phyloP scores from a whole-genome alignment of 2,113 vertebrate genomes.

The Scomber colias region DNA sequence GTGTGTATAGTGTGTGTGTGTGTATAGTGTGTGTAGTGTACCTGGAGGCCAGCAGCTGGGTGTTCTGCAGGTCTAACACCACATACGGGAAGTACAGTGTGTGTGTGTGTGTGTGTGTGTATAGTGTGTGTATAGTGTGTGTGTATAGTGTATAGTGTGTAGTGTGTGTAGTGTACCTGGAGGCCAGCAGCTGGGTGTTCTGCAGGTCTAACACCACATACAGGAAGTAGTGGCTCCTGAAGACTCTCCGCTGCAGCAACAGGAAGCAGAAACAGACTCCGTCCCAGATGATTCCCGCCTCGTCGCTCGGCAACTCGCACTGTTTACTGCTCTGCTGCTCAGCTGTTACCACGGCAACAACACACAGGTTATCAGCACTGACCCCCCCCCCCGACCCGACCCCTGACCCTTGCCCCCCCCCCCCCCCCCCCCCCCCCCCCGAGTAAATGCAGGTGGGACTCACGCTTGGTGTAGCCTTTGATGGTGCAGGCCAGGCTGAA shows the following conservation, averaged over 20 bases:
- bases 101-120: no score
- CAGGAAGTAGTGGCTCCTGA: constrained; percentile 97
- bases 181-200: constrained; percentile 94
- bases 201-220: constrained; percentile 96
- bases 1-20: background rate
- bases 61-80: constrained; percentile 94
- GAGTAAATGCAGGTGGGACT: constrained; percentile 48
- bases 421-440: no score
- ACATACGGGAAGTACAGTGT: constrained; percentile 86
- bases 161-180: constrained; percentile 85
- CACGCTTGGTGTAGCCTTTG: constrained; percentile 94
- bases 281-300: constrained; percentile 98
- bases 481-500: constrained; percentile 96
- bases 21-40: constrained; percentile 56
- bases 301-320: constrained; percentile 93
- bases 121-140: no score
- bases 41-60: constrained; percentile 95
- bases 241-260: constrained; percentile 94
- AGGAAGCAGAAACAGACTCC: constrained; percentile 97
- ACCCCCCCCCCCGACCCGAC: no score
- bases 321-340: constrained; percentile 77
- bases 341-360: constrained; percentile 72
- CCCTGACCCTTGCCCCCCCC: no score
- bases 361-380: background rate
- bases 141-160: no score